Conservation (phyloP, 2,888 invertebrate genomes). For the Rhagophthalmus giganteus region DNA sequence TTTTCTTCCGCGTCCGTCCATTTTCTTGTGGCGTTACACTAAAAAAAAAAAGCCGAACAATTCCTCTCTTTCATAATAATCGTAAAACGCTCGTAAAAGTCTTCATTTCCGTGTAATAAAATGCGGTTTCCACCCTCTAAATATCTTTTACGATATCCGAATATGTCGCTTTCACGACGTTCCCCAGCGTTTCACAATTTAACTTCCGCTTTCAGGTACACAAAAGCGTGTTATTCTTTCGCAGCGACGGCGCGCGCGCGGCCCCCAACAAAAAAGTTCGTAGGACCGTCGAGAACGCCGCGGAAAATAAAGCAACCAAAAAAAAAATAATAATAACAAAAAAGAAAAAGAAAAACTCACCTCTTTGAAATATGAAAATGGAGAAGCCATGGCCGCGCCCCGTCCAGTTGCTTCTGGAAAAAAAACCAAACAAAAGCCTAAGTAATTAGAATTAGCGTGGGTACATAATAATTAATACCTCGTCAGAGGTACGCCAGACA, state of each 20-base stretch:
- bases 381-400: conserved; percentile 38
- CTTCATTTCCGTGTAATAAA: conserved; percentile 16
- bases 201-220: conserved; percentile 7
- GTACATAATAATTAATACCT: conserved; percentile 34
- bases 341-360: conserved; percentile 33
- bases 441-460: conserved; percentile 31
- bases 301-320: too few relatives aligned
- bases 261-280: too few relatives aligned
- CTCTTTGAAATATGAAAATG: conserved; percentile 37
- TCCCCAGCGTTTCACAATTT: conserved; percentile 10
- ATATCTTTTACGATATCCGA: conserved; percentile 9
- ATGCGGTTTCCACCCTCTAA: conserved; percentile 15
- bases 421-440: too few relatives aligned
- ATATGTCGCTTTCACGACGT: conserved; percentile 9
- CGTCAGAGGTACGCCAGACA: conserved; percentile 19
- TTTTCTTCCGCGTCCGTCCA: not conserved
- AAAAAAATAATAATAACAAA: conserved; percentile 1
- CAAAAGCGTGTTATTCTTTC: not conserved
- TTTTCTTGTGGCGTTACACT: not conserved
- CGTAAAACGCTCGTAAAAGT: conserved; percentile 15
- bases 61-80: conserved; percentile 14
- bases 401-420: conserved; percentile 37
- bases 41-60: conserved; percentile 9
- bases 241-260: too few relatives aligned
- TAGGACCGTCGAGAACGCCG: too few relatives aligned